Percentiles rank a stretch among this genome's conserved stretches.
phyloP scores from a whole-genome alignment of 2,797 vertebrate genomes.

The Ibycter americanus region DNA sequence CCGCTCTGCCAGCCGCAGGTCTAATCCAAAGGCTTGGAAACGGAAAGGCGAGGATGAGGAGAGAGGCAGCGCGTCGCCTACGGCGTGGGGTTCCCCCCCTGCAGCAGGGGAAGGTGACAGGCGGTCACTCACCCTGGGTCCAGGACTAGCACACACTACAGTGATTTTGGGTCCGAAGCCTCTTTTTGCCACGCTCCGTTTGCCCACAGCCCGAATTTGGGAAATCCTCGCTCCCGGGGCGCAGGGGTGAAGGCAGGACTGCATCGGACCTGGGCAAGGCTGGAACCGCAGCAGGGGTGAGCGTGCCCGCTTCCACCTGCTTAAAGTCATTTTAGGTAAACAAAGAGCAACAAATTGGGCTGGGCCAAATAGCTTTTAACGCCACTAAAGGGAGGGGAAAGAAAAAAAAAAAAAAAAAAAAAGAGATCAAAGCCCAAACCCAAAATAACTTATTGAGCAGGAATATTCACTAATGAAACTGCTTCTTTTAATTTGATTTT shows the following conservation, averaged over 20 bases:
- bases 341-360: not conserved
- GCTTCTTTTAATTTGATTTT: not conserved
- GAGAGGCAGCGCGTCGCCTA: not conserved
- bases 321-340: not conserved
- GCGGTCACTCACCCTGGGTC: fast-evolving
- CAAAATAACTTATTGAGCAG: not conserved
- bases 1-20: fast-evolving
- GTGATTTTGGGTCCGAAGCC: not conserved
- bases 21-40: not conserved
- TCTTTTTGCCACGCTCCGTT: not conserved
- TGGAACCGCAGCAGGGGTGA: fast-evolving
- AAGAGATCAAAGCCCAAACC: not conserved
- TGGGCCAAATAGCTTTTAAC: not conserved
- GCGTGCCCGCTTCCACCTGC: not conserved
- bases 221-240: fast-evolving
- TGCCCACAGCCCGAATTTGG: not conserved
- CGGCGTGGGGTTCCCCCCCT: fast-evolving
- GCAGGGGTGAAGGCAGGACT: not conserved
- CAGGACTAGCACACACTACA: fast-evolving
- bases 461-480: not conserved
- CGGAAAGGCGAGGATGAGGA: not conserved
- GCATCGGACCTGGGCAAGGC: not conserved
- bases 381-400: not conserved
- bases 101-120: fast-evolving
- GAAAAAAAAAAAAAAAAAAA: too few species aligned